Base-by-base conservation (phyloP, 2,888 invertebrate genomes). In the Abscondita cerata region DNA sequence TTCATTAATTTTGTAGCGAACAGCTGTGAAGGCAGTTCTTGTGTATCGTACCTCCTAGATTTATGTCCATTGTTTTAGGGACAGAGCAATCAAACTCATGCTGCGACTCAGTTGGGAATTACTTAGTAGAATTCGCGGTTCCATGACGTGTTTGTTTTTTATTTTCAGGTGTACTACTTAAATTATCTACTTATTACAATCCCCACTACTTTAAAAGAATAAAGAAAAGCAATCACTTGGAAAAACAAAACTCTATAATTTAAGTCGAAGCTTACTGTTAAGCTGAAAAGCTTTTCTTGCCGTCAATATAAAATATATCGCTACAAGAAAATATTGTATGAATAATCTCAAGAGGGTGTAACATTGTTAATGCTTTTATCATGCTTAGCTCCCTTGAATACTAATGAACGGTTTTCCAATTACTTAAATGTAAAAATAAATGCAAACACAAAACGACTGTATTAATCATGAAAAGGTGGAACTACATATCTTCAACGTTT, bases 1-100 rank as follows among this genome's bases (percentile, higher is more conserved):
- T 64, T 62, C 69, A 69, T 69, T 69, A 69, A 69, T 69, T 69
- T 68, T 62, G 65, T 65, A 67, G 65, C 59, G 67, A 68, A 69
- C 68, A 69, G 65, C 66, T 67, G 68, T 64, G 65, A 67, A 67
- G 65, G 65, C 65, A 59, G 52, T 57, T 64, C 60, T 60, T 60
- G 60, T 64, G 52, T 64, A 64, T 56, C 64, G 60, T 60, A 52
- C 59, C 51, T 64, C 48, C 48, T 56, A 64, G 64, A 64, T 64
- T 64, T 64, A 64, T 64, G 64, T 64, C 56, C 64, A 56, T 57
- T 59, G 60, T 57, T 64, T 48, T 57, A 60, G 60, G n/a, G 57
- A 64, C 64, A 64, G 57, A 59, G 57, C 64, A 64, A 64, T 64
- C 64, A 64, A 64, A 64, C 60, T 64, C 60, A 53, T 47, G 56